Conservation (phyloP, 37 sponge, comb jelly and placozoan genomes). For the Chondrosia reniformis region DNA sequence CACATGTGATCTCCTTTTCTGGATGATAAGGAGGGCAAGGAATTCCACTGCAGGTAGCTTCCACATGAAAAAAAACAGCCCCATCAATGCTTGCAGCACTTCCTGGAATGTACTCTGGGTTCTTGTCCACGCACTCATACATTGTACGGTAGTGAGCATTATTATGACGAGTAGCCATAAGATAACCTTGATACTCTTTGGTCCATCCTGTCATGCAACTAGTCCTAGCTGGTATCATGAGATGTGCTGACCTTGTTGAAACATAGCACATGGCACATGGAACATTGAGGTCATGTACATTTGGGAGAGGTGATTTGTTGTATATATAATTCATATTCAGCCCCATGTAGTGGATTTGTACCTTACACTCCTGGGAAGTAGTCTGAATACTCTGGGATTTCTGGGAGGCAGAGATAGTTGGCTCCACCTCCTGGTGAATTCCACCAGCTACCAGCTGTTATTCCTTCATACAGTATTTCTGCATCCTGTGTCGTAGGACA, state of each 20-base stretch:
- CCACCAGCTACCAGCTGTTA: constrained; percentile 8
- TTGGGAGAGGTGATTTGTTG: too few species aligned
- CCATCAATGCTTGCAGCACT: not conserved
- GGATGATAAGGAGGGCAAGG: constrained; percentile 1
- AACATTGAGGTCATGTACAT: not conserved
- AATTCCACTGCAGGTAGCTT: not conserved
- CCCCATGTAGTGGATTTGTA: not conserved
- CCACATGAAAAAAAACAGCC: not conserved
- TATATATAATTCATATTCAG: too few species aligned
- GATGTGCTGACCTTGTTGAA: not conserved
- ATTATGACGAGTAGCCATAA: not conserved
- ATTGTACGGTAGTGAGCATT: not conserved
- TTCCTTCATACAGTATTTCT: not conserved
- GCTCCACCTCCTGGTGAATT: not conserved
- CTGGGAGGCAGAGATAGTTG: constrained; percentile 1
- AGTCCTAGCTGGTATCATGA: constrained; percentile 9
- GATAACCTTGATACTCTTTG: not conserved
- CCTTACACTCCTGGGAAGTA: not conserved
- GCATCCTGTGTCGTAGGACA: not conserved
- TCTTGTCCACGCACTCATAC: not conserved
- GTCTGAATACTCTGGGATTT: not conserved
- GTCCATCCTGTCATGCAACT: not conserved
- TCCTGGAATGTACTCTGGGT: not conserved
- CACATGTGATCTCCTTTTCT: constrained; percentile 5
- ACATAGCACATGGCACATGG: not conserved